These are phyloP conservation scores for Acanthacorydalis orientalis DNA, from an alignment of 2,888 invertebrate genomes.

Conservation along the genomic window DNA sequence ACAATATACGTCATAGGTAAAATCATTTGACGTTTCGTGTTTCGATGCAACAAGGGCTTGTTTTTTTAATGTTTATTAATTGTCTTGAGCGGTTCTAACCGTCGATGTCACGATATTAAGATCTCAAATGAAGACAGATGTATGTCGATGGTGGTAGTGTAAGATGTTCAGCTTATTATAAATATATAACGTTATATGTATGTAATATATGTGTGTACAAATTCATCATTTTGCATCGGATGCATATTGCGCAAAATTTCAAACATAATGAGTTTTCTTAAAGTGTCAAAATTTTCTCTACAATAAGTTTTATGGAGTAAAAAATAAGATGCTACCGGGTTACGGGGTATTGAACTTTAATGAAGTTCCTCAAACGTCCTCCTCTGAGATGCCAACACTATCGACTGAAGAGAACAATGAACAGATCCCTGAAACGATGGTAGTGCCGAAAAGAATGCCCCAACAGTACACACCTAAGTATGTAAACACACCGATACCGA, in stretches of 20 bases:
- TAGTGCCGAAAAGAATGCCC: not conserved
- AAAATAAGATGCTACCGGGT: conserved; percentile 1
- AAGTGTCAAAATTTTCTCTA: not conserved
- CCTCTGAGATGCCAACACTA: not conserved
- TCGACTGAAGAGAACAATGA: not conserved
- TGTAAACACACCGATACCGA: not conserved
- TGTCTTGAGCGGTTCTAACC: not conserved
- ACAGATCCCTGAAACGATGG: not conserved
- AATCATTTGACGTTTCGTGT: conserved; percentile 2
- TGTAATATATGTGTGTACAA: not conserved
- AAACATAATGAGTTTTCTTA: no score
- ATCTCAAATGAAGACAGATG: no score
- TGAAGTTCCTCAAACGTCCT: not conserved
- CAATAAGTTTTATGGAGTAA: not conserved
- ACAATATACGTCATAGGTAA: conserved; percentile 4
- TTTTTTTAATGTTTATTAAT: not conserved
- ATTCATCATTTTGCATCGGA: no score
- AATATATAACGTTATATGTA: not conserved
- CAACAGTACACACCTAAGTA: not conserved
- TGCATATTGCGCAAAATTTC: no score
- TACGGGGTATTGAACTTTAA: not conserved
- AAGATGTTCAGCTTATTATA: no score
- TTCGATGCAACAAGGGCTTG: not conserved
- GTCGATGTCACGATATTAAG: not conserved
- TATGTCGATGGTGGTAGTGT: not conserved